Conservation (phyloP, 2,888 invertebrate genomes). For the Melieria crassipennis region DNA sequence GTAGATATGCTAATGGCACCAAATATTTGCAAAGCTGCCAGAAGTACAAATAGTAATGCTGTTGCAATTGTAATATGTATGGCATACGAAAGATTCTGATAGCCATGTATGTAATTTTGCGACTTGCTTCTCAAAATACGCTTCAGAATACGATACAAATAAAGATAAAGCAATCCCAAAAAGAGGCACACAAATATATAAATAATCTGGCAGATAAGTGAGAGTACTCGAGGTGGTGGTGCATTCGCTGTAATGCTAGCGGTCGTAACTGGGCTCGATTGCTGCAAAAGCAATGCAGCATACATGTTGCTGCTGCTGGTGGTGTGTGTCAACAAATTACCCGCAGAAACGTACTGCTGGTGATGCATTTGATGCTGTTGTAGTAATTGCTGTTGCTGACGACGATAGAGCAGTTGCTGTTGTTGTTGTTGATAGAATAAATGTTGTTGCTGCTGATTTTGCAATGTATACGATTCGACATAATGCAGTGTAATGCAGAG, state of each 20-base stretch:
- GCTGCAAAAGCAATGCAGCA: not conserved
- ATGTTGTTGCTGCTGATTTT: conserved; percentile 57
- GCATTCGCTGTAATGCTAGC: conserved; percentile 49
- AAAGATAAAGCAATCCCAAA: conserved; percentile 85
- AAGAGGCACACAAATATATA: conserved; percentile 87
- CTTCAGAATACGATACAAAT: conserved; percentile 82
- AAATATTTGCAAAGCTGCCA: conserved; percentile 86
- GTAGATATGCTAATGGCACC: conserved; percentile 75
- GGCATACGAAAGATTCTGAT: conserved; percentile 84
- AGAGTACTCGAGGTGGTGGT: conserved; percentile 70
- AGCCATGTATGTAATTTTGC: conserved; percentile 81
- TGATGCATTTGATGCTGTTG: conserved; percentile 44
- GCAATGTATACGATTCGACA: conserved; percentile 70
- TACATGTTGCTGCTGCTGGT: not conserved
- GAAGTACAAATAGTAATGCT: conserved; percentile 82
- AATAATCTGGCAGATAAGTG: conserved; percentile 83
- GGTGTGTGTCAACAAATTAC: conserved; percentile 53
- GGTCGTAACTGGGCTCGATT: conserved; percentile 36
- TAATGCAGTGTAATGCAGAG: conserved; percentile 86
- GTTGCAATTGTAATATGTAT: conserved; percentile 90
- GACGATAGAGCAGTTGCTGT: conserved; percentile 54
- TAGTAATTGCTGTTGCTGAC: conserved; percentile 50
- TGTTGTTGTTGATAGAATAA: conserved; percentile 59
- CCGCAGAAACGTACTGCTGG: conserved; percentile 38
- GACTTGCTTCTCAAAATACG: conserved; percentile 79